phyloP scores from a whole-genome alignment of 1,140 invertebrate species.

The Coelopa frigida region DNA sequence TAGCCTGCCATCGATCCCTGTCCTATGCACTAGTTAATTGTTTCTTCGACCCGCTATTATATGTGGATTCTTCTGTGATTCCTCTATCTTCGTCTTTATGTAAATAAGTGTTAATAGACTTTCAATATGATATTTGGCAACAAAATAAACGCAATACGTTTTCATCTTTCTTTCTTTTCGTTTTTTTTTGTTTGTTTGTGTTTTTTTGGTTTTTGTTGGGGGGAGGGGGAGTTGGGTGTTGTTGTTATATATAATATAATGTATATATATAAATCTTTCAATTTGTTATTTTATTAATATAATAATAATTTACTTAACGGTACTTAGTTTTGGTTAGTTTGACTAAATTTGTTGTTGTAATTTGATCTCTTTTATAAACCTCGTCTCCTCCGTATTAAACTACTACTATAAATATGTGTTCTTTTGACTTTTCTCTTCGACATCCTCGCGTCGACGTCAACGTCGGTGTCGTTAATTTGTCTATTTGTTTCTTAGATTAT shows the following conservation, averaged over 20 bases:
- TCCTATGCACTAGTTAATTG: too few relatives aligned
- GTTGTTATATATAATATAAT: too few relatives aligned
- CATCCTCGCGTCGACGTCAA: constrained; percentile 1
- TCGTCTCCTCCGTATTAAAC: too few relatives aligned
- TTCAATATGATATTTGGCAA: constrained; percentile 21
- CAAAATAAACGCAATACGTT: constrained; percentile 21
- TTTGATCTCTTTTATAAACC: constrained; percentile 18
- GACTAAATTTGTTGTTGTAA: constrained; percentile 26
- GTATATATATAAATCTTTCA: too few relatives aligned
- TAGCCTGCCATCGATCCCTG: too few relatives aligned
- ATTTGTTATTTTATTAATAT: too few relatives aligned
- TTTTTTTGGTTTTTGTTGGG: too few relatives aligned
- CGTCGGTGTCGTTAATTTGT: not conserved
- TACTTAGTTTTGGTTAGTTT: constrained; percentile 44
- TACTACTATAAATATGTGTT: not conserved
- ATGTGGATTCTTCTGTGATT: too few relatives aligned
- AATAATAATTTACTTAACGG: constrained; percentile 28
- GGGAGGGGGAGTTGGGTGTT: too few relatives aligned
- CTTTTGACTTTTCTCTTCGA: not conserved
- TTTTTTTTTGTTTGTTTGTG: constrained; percentile 13
- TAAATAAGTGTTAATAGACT: too few relatives aligned
- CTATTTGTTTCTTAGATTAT: not conserved
- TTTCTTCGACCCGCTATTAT: too few relatives aligned
- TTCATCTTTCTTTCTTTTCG: constrained; percentile 3
- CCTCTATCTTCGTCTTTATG: too few relatives aligned